Evolutionary conservation across 2,113 vertebrate species (phyloP), one percentile per base, ranked within the genome.

Genomic region (Leuciscus idus): DNA sequence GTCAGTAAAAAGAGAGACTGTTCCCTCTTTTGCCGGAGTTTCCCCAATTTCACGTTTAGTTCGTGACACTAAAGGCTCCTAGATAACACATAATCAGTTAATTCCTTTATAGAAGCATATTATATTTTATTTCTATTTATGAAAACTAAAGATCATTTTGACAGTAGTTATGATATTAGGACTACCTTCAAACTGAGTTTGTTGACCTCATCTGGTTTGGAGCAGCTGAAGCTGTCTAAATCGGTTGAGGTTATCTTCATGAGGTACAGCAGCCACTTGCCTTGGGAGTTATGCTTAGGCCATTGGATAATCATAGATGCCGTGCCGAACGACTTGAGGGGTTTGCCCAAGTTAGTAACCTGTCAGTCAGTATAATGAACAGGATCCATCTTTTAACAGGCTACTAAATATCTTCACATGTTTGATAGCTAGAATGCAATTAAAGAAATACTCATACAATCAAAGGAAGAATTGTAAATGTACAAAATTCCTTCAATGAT

Each of bases 231-330:
- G 30, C 92, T 91, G 5, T 95, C 93, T 89, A 97, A 90, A 23
- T 96, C 97, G 33, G 92, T 93, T 36, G 96, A 93, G 81, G 92
- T 95, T 83, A 98, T 95, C 89, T 95, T 96, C 92, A 95, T 92
- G 90, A 98, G 94, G 93, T 99, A 99, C 66, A 99, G 96, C 87
- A 99, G 88, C 97, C 95, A 95, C 84, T 97, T 97, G 15, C 94
- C 95, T 2, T 95, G 85, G 19, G 0, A 74, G 0, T 95, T 96
- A 92, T 95, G 93, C 91, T 96, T 97, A 0, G 98, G 98, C 98
- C 98, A 99, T 0, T 95, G 89, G 74, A 99, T 96, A 48, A 95
- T 91, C 83, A 99, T 93, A 64, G 92, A 95, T 64, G 96, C 96
- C 0, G 88, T 96, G 82, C 96, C 97, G 0, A 97, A 93, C 55